Evolutionary conservation across 2,888 invertebrate species (phyloP).

Genomic region (Drosophila incognita): DNA sequence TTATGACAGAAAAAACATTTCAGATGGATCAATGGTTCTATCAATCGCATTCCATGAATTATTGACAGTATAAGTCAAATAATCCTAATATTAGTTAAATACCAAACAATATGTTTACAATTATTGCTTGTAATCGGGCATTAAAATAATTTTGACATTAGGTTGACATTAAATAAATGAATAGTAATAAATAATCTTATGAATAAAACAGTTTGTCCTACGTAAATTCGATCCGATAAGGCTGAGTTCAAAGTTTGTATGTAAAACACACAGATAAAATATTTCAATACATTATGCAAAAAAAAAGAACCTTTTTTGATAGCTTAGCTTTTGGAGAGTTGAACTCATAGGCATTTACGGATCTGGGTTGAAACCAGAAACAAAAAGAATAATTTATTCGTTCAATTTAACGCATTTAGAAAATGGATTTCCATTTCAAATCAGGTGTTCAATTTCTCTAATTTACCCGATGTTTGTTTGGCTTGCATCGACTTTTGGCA

Average conservation of each 20-base stretch:
- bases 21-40: conserved; percentile 22
- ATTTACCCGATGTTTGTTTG: neutral
- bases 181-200: neutral
- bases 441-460: neutral
- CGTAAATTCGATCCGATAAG: neutral
- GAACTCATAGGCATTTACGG: neutral
- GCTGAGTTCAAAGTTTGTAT: neutral
- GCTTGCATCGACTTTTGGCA: neutral
- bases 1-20: conserved; percentile 35
- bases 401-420: neutral
- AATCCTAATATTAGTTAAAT: no score
- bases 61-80: neutral
- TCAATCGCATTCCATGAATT: neutral
- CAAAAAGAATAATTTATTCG: neutral
- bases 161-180: neutral
- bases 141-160: no score
- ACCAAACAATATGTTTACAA: neutral
- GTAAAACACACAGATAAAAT: neutral
- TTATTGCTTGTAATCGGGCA: neutral
- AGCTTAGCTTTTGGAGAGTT: neutral
- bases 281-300: neutral
- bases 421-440: neutral
- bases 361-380: neutral
- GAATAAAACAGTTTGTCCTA: neutral
- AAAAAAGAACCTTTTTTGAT: neutral